Evolutionary conservation across 2,888 invertebrate genomes (phyloP).

Genomic region (Mamestra brassicae): DNA sequence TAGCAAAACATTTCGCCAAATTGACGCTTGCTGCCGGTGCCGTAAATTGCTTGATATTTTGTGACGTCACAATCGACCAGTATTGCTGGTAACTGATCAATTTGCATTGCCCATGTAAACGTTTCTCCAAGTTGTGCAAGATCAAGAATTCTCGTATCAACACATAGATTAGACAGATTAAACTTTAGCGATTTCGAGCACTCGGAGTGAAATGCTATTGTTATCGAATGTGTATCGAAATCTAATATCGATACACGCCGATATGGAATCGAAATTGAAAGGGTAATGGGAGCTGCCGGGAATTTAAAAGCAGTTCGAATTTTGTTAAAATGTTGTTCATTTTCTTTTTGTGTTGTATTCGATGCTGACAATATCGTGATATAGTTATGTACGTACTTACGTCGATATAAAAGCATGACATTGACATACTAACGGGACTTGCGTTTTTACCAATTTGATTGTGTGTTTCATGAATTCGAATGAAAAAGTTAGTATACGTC

Average conservation of each 20-base stretch:
- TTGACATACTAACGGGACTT: too few relatives aligned
- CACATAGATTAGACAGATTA: conserved; percentile 61
- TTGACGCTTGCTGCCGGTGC: too few relatives aligned
- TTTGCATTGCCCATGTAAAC: too few relatives aligned
- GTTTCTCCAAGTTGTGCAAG: conserved; percentile 27
- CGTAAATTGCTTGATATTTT: too few relatives aligned
- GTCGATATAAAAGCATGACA: background rate
- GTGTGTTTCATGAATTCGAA: too few relatives aligned
- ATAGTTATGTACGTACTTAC: background rate
- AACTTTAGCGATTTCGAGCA: conserved; percentile 56
- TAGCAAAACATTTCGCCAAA: too few relatives aligned
- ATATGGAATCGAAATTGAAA: conserved; percentile 51
- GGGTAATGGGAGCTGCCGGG: conserved; percentile 34
- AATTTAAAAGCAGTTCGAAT: conserved; percentile 34
- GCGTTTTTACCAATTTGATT: background rate
- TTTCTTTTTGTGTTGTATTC: background rate
- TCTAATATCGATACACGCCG: conserved; percentile 39
- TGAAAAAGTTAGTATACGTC: too few relatives aligned
- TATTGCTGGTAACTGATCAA: too few relatives aligned
- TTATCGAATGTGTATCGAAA: conserved; percentile 61
- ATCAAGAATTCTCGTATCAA: conserved; percentile 50
- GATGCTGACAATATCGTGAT: background rate
- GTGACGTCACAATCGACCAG: too few relatives aligned
- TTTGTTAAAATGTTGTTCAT: conserved; percentile 19
- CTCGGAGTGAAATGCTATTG: conserved; percentile 49